Evolutionary conservation across 1,140 invertebrate genomes (phyloP).

Genomic region (Ditylenchus dipsaci): DNA sequence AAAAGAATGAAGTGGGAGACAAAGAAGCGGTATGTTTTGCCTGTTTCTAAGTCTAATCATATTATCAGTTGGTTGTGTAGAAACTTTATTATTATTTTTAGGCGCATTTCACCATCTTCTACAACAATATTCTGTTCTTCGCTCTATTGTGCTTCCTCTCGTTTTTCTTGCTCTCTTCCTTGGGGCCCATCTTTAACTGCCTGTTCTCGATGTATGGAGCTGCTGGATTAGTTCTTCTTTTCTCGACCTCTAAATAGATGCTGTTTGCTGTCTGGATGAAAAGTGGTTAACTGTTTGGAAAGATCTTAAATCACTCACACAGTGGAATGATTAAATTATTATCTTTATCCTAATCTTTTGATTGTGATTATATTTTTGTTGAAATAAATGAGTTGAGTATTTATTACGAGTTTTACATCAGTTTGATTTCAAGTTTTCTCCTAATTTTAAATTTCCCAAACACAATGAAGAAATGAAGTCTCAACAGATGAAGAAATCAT

Average conservation of each 20-base stretch:
- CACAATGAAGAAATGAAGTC: too few species aligned
- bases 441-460: too few species aligned
- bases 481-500: too few species aligned
- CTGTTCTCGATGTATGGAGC: slow-evolving; percentile 76
- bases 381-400: too few species aligned
- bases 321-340: too few species aligned
- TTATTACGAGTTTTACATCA: too few species aligned
- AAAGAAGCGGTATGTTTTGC: slow-evolving; percentile 62
- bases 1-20: slow-evolving; percentile 99
- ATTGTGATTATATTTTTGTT: too few species aligned
- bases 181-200: slow-evolving; percentile 87
- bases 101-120: slow-evolving; percentile 83
- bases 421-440: too few species aligned
- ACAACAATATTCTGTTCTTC: slow-evolving; percentile 94
- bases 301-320: too few species aligned
- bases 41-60: neutral
- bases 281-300: too few species aligned
- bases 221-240: slow-evolving; percentile 49
- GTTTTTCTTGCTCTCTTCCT: slow-evolving; percentile 84
- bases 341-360: too few species aligned
- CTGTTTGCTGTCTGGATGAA: neutral
- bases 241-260: slow-evolving; percentile 46
- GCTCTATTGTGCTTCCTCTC: slow-evolving; percentile 87
- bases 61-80: neutral
- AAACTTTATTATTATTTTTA: slow-evolving; percentile 57